phyloP scores from a whole-genome alignment of 2,888 invertebrate genomes.

The Oscheius onirici region DNA sequence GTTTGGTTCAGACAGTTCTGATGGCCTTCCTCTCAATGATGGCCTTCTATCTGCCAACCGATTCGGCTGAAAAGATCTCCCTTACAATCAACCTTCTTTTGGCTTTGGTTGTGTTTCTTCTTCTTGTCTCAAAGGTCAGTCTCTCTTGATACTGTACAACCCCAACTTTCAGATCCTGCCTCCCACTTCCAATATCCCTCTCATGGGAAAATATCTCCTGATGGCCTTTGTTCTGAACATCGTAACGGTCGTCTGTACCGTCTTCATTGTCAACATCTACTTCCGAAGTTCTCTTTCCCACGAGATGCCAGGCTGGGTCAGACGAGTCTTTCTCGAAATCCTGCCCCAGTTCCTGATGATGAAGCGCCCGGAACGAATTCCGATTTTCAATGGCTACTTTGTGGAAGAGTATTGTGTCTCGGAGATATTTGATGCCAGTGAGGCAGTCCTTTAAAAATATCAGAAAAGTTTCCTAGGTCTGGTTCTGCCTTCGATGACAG shows the following conservation, averaged over 20 bases:
- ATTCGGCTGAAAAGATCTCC: conserved; percentile 86
- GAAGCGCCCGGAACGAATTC: conserved; percentile 81
- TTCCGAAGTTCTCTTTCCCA: conserved; percentile 96
- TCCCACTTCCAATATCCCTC: conserved; percentile 94
- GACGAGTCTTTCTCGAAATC: conserved; percentile 89
- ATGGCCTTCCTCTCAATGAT: conserved; percentile 90
- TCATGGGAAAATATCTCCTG: conserved; percentile 97
- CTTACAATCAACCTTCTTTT: conserved; percentile 87
- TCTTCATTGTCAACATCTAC: conserved; percentile 84
- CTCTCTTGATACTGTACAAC: not conserved
- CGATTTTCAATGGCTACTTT: conserved; percentile 64
- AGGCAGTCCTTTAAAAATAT: conserved; percentile 20
- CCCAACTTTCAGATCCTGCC: conserved; percentile 81
- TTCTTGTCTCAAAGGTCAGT: conserved; percentile 87
- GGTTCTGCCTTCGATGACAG: conserved; percentile 68
- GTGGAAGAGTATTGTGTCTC: conserved; percentile 69
- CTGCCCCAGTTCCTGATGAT: conserved; percentile 81
- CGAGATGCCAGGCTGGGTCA: conserved; percentile 95
- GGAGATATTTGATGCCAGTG: conserved; percentile 67
- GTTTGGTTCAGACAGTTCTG: conserved; percentile 80
- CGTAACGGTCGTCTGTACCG: conserved; percentile 85
- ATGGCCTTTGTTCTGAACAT: conserved; percentile 99
- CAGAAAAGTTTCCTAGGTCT: conserved; percentile 46
- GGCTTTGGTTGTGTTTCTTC: conserved; percentile 97
- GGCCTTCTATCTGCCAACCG: conserved; percentile 97